Evolutionary conservation across 2,888 invertebrate genomes (phyloP), one percentile per base, ranked within the genome.

Genomic region (Cheilosia vernalis): DNA sequence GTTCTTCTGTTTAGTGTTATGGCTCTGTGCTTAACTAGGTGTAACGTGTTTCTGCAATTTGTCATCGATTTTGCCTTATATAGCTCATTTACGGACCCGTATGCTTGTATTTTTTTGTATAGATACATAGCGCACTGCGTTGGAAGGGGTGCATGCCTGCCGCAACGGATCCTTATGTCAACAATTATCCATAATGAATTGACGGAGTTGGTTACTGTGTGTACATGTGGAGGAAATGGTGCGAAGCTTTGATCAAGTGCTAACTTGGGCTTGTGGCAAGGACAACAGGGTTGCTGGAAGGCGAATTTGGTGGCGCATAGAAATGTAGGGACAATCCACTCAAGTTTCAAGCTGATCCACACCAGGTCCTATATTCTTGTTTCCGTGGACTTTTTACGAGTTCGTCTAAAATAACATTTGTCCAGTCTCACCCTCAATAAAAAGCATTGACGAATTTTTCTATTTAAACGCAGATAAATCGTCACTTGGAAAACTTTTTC

Each of bases 41-140:
- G 92, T 92, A 91, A 91, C 92, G 91, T 92, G 92, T 91, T 91
- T 89, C 77, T 56, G 90, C 92, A 91, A 91, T 91, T 91, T 91
- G 92, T 91, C 92, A 91, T 91, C 91, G 91, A 91, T 91, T 91
- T 90, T 89, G 89, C 83, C 89, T 37, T 81, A 76, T 85, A 77
- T 66, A 85, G 81, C 76, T 84, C 81, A 85, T 85, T 85, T 85
- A 77, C 37, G 61, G 76, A 56, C 61, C 81, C 76, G 76, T 60
- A 85, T 67, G 74, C 53, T 64, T 44, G 73, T 56, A 67, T 78
- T 73, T 30, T 17, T 21, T 24, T 40, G 19, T 10, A 53, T 21
- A 37, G 30, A 15, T 17, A 2, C 21, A 58, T 30, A 60, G 70
- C 49, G 33, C 51, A 17, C 15, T 33, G 66, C 33, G 15, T 49